Evolutionary conservation across 2,888 invertebrate genomes (phyloP).

Genomic region (Prosopocoilus inquinatus): DNA sequence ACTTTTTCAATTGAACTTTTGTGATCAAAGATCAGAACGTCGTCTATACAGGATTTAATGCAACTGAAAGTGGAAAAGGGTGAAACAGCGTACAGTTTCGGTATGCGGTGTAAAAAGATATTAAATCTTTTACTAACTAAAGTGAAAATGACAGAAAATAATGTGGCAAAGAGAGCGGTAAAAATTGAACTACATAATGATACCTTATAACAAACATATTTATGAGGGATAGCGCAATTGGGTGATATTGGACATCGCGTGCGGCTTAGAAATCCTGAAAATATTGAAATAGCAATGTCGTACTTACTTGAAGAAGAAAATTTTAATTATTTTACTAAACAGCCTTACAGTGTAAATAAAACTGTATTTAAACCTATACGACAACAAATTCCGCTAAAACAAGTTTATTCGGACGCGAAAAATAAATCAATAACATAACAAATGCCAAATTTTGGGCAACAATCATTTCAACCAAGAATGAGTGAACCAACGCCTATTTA

Average conservation of each 20-base stretch:
- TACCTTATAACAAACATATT: slow-evolving; percentile 6
- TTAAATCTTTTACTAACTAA: slow-evolving; percentile 6
- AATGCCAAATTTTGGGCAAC: too few relatives aligned
- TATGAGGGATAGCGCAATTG: slow-evolving; percentile 2
- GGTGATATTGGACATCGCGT: slow-evolving; percentile 8
- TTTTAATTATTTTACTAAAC: too few relatives aligned
- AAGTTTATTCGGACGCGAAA: too few relatives aligned
- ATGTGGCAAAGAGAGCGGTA: not conserved
- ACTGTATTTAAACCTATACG: too few relatives aligned
- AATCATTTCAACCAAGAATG: too few relatives aligned
- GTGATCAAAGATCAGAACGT: slow-evolving; percentile 8
- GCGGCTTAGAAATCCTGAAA: slow-evolving; percentile 6
- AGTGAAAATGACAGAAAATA: slow-evolving; percentile 1
- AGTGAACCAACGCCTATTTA: too few relatives aligned
- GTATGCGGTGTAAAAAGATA: not conserved
- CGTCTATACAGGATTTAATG: slow-evolving; percentile 9
- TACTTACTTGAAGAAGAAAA: too few relatives aligned
- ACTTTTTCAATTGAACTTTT: slow-evolving; percentile 7
- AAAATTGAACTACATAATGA: not conserved
- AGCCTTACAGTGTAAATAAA: too few relatives aligned
- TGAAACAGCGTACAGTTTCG: slow-evolving; percentile 8
- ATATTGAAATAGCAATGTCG: too few relatives aligned
- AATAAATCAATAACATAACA: too few relatives aligned
- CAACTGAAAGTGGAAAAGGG: slow-evolving; percentile 1
- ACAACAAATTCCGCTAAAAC: too few relatives aligned